phyloP scores from a whole-genome alignment of 2,888 invertebrate species.

The Hirtodrosophila duncani region DNA sequence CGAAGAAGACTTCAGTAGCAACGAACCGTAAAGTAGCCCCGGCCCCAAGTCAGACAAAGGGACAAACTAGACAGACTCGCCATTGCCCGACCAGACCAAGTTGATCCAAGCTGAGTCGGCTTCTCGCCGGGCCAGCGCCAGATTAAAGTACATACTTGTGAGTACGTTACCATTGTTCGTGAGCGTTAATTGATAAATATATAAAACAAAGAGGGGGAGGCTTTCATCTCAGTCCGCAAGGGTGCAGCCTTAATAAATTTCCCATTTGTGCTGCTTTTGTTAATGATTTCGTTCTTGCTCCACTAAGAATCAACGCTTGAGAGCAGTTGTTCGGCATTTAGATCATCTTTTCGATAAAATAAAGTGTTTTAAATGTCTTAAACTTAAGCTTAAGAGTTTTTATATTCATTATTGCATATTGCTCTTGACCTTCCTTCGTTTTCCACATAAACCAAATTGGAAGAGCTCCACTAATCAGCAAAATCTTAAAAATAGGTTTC shows the following conservation, averaged over 20 bases:
- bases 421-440: too few relatives aligned
- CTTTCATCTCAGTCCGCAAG: not conserved
- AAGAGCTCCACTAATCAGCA: too few relatives aligned
- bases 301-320: slow-evolving; percentile 35
- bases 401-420: too few relatives aligned
- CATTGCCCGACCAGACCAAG: slow-evolving; percentile 29
- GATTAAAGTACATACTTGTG: slow-evolving; percentile 46
- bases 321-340: slow-evolving; percentile 33
- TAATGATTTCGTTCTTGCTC: slow-evolving; percentile 11
- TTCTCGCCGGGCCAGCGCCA: slow-evolving; percentile 20
- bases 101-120: slow-evolving; percentile 15
- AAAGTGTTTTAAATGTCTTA: slow-evolving; percentile 20
- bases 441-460: too few relatives aligned
- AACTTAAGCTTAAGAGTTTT: slow-evolving; percentile 19
- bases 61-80: not conserved
- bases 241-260: slow-evolving; percentile 29
- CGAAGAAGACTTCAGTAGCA: slow-evolving; percentile 23
- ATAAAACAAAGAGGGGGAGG: slow-evolving; percentile 29
- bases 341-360: slow-evolving; percentile 37
- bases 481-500: too few relatives aligned
- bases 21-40: slow-evolving; percentile 61
- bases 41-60: slow-evolving; percentile 10
- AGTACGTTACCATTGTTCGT: slow-evolving; percentile 58
- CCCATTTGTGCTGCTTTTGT: slow-evolving; percentile 19
- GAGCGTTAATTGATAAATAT: slow-evolving; percentile 63